Conservation (phyloP, 1,140 invertebrate species). For the Matsumurasca onukii region DNA sequence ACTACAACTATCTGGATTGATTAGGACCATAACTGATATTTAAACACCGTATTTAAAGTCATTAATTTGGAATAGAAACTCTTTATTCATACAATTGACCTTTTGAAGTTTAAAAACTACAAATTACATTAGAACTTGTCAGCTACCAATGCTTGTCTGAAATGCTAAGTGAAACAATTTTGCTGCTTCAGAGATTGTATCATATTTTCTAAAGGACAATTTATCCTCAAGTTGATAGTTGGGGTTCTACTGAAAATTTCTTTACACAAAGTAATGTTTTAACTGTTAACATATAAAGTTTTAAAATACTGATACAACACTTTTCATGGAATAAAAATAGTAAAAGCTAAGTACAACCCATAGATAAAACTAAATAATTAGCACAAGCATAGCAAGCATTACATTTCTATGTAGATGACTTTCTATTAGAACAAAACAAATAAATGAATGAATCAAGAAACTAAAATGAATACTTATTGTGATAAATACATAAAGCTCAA, state of each 20-base stretch:
- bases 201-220: neutral
- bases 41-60: too few species aligned
- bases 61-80: too few species aligned
- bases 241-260: neutral
- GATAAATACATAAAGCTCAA: neutral
- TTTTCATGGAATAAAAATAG: neutral
- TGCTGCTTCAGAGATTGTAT: too few species aligned
- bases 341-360: constrained; percentile 17
- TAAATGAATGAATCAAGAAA: neutral
- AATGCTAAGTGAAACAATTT: too few species aligned
- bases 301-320: neutral
- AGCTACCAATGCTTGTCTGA: too few species aligned
- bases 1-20: too few species aligned
- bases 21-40: too few species aligned
- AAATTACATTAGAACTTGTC: too few species aligned
- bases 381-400: neutral
- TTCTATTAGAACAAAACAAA: neutral
- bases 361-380: constrained; percentile 8
- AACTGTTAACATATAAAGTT: neutral
- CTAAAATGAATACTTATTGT: neutral
- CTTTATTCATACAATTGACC: too few species aligned
- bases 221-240: too few species aligned
- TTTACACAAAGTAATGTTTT: neutral
- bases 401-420: neutral
- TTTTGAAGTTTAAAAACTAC: too few species aligned